These are phyloP conservation scores for Ptilodon capucinus DNA, from an alignment of 2,888 invertebrate species.

Conservation along the genomic window DNA sequence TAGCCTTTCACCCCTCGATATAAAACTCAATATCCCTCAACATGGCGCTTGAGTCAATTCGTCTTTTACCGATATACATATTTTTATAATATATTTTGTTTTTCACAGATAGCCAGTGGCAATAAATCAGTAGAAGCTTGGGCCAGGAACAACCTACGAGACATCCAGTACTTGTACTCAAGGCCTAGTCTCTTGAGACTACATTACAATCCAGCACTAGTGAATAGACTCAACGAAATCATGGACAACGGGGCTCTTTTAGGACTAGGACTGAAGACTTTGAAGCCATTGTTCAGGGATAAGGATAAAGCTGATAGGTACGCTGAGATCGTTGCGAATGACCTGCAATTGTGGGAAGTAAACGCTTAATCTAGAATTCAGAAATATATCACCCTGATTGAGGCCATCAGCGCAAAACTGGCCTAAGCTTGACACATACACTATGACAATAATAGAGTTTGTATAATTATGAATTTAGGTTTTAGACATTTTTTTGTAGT, in stretches of 20 bases:
- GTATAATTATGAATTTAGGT: too few species aligned
- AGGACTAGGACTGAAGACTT: conserved; percentile 87
- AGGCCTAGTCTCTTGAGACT: conserved; percentile 90
- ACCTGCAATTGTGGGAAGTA: conserved; percentile 91
- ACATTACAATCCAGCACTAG: conserved; percentile 87
- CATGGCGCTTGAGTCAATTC: too few species aligned
- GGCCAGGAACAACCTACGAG: conserved; percentile 86
- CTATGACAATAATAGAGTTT: too few species aligned
- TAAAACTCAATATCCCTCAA: too few species aligned
- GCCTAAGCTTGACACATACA: too few species aligned
- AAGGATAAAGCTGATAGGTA: conserved; percentile 87
- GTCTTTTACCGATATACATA: background rate
- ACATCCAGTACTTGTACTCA: conserved; percentile 89
- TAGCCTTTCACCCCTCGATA: too few species aligned
- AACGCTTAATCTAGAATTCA: conserved; percentile 46
- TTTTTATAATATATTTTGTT: background rate
- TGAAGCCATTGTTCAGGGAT: conserved; percentile 89
- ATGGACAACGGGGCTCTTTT: conserved; percentile 90
- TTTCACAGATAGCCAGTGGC: conserved; percentile 85
- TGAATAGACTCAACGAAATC: conserved; percentile 86
- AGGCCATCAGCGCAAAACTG: too few species aligned
- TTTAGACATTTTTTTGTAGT: too few species aligned
- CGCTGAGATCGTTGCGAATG: conserved; percentile 93
- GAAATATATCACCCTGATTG: background rate
- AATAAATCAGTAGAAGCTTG: conserved; percentile 89